Conservation (phyloP, 2,888 invertebrate species). For the Zaprionus bogoriensis region DNA sequence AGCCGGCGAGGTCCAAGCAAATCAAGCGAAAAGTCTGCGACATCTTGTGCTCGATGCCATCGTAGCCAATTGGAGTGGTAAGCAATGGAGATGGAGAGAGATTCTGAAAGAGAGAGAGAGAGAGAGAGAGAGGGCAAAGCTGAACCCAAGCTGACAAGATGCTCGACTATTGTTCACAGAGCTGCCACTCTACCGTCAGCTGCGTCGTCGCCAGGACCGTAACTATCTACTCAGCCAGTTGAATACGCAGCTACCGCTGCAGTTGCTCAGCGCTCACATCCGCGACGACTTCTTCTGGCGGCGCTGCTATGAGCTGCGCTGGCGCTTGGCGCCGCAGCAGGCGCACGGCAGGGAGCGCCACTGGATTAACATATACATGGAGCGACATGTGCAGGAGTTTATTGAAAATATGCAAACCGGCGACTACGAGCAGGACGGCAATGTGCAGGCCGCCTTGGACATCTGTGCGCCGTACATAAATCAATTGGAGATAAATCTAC, state of each 20-base stretch:
- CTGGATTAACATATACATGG: slow-evolving; percentile 83
- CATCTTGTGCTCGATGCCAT: slow-evolving; percentile 80
- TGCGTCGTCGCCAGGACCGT: slow-evolving; percentile 78
- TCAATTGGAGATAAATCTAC: slow-evolving; percentile 80
- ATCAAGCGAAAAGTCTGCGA: slow-evolving; percentile 78
- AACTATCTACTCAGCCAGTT: slow-evolving; percentile 81
- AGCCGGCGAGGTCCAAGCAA: slow-evolving; percentile 59
- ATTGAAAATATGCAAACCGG: slow-evolving; percentile 80
- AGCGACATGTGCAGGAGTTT: slow-evolving; percentile 82
- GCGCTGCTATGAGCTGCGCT: slow-evolving; percentile 79
- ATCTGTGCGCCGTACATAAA: slow-evolving; percentile 81
- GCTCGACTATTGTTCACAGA: slow-evolving; percentile 53
- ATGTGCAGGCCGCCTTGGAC: slow-evolving; percentile 78
- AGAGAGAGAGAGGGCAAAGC: not conserved
- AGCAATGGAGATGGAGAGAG: slow-evolving; percentile 6
- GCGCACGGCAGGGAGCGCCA: slow-evolving; percentile 44
- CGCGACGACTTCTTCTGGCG: slow-evolving; percentile 82
- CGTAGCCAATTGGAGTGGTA: slow-evolving; percentile 81
- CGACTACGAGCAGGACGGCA: slow-evolving; percentile 81
- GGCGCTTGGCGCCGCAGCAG: slow-evolving; percentile 67
- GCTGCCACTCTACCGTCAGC: slow-evolving; percentile 76
- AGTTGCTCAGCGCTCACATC: slow-evolving; percentile 79
- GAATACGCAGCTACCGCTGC: slow-evolving; percentile 79
- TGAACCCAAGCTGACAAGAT: not conserved
- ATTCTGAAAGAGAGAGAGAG: not conserved